A percentile compares a stretch with the other conserved stretches of the same genome.
Evolutionary conservation across 2,888 invertebrate species (phyloP).

Genomic region (Eustalomyia histrio): DNA sequence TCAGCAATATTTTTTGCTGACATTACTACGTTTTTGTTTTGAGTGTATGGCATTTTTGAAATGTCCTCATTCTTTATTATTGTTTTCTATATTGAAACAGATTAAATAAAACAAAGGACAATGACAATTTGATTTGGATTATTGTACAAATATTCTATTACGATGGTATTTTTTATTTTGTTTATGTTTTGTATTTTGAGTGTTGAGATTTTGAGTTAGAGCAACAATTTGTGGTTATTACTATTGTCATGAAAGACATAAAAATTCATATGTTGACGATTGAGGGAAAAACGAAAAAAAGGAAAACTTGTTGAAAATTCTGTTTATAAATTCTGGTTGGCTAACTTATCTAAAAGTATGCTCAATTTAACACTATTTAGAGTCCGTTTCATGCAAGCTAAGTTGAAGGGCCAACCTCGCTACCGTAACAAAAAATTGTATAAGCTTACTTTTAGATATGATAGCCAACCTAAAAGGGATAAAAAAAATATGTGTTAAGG

Average conservation of each 20-base stretch:
- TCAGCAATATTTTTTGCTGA: too few species aligned
- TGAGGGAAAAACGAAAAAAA: not conserved
- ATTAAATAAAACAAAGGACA: conserved; percentile 35
- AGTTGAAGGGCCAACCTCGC: too few species aligned
- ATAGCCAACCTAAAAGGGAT: too few species aligned
- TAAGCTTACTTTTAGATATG: too few species aligned
- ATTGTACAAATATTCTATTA: conserved; percentile 12
- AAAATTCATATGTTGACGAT: not conserved
- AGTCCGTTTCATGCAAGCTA: too few species aligned
- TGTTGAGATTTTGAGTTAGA: not conserved
- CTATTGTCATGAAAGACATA: not conserved
- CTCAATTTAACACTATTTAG: too few species aligned
- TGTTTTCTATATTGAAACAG: not conserved
- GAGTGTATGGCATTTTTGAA: not conserved
- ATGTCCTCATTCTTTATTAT: not conserved
- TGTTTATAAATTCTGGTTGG: too few species aligned
- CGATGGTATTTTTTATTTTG: not conserved
- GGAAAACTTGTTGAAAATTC: not conserved
- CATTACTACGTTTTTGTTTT: too few species aligned
- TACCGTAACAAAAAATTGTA: too few species aligned
- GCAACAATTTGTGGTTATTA: not conserved
- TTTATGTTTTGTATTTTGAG: not conserved
- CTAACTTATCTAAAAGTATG: too few species aligned
- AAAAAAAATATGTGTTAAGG: too few species aligned
- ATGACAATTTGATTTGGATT: conserved; percentile 31